Evolutionary conservation across 2,888 invertebrate species (phyloP).

Genomic region (Galeopsomyia nigrocyanea): DNA sequence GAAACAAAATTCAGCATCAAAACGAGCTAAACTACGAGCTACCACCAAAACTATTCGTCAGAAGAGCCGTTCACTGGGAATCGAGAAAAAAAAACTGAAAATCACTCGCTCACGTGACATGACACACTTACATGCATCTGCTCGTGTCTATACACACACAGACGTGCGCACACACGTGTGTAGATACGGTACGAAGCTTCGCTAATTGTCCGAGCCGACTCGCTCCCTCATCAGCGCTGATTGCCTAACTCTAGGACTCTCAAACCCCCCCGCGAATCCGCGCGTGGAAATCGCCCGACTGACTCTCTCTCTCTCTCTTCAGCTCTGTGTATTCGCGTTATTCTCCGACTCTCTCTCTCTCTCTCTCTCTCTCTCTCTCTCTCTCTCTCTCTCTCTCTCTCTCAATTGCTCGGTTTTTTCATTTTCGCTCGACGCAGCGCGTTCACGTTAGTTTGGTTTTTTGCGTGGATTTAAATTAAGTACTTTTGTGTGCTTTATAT

Average conservation of each 20-base stretch:
- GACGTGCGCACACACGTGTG: neutral
- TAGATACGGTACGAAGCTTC: conserved; percentile 51
- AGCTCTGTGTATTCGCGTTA: conserved; percentile 12
- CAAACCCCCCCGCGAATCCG: conserved; percentile 50
- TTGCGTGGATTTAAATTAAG: conserved; percentile 15
- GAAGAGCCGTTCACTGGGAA: too few species aligned
- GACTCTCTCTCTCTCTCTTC: conserved; percentile 1
- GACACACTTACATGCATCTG: conserved; percentile 7
- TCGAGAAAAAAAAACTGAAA: neutral
- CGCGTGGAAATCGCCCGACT: conserved; percentile 9
- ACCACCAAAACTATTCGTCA: too few species aligned
- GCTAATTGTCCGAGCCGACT: conserved; percentile 66
- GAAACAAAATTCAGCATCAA: too few species aligned
- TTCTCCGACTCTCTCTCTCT: neutral
- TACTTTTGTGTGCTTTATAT: too few species aligned
- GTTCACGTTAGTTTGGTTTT: conserved; percentile 8
- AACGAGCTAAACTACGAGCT: too few species aligned
- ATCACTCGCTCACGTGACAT: conserved; percentile 8
- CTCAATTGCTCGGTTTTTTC: neutral
- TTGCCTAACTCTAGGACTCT: conserved; percentile 68
- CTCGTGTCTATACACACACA: neutral
- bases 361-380: conserved; percentile 6
- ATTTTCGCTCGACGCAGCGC: conserved; percentile 3
- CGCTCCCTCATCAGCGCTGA: conserved; percentile 67
- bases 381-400: neutral